These are phyloP conservation scores for Pristionchus mayeri DNA, from an alignment of 2,888 invertebrate species.

Conservation along the genomic window DNA sequence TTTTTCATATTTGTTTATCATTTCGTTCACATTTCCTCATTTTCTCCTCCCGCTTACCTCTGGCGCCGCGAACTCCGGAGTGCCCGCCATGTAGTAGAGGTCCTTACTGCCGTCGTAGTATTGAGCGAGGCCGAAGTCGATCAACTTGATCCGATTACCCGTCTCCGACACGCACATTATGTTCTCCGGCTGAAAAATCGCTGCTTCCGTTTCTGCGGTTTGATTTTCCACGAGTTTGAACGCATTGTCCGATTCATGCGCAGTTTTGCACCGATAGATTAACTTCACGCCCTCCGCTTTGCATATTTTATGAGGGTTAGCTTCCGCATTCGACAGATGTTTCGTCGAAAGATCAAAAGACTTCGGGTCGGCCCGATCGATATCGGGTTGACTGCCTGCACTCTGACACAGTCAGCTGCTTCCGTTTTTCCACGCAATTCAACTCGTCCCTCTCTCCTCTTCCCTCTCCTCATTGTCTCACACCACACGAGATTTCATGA, in stretches of 20 bases:
- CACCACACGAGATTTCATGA: conserved; percentile 21
- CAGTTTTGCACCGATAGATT: no score
- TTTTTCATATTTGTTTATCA: no score
- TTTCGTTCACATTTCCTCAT: conserved; percentile 81
- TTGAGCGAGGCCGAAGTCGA: conserved; percentile 96
- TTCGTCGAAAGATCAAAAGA: neutral
- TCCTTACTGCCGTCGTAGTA: conserved; percentile 77
- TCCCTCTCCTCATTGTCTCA: conserved; percentile 10
- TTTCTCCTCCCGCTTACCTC: conserved; percentile 83
- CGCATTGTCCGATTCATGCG: no score
- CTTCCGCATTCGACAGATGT: no score
- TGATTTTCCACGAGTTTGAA: no score
- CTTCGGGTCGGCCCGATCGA: neutral
- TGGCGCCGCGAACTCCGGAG: conserved; percentile 98
- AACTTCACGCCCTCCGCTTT: no score
- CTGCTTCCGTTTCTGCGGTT: no score
- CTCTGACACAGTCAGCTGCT: conserved; percentile 34
- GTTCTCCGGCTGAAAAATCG: conserved; percentile 93
- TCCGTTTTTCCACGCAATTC: conserved; percentile 39
- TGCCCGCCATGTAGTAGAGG: conserved; percentile 82
- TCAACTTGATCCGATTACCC: conserved; percentile 98
- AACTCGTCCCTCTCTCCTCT: neutral
- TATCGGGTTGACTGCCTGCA: conserved; percentile 6
- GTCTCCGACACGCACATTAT: conserved; percentile 94
- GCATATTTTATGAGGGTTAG: no score